Conservation (phyloP, 2,113 vertebrate species). For the Caloenas nicobarica region DNA sequence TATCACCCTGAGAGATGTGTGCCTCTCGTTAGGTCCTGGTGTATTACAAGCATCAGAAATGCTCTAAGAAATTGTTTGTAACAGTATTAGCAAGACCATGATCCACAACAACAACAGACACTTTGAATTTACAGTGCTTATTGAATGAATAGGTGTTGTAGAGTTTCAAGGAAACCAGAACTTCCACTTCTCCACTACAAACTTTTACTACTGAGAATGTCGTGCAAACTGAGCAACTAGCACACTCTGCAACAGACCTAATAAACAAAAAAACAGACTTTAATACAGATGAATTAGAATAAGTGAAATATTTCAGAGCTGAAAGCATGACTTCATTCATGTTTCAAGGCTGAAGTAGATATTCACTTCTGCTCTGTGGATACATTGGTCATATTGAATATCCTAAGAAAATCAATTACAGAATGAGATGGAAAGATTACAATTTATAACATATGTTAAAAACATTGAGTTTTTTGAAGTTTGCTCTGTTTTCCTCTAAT, state of each 20-base stretch:
- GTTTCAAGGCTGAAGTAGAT: not conserved
- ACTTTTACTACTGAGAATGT: not conserved
- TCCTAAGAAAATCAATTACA: not conserved
- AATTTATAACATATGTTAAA: not conserved
- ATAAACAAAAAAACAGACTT: not conserved
- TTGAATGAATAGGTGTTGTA: not conserved
- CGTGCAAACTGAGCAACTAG: not conserved
- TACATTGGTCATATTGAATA: not conserved
- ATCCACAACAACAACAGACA: not conserved
- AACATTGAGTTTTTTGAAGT: rapidly evolving
- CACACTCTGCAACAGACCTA: not conserved
- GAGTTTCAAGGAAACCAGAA: not conserved
- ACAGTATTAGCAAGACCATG: not conserved
- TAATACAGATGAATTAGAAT: not conserved
- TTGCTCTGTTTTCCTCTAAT: not conserved
- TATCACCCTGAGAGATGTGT: not conserved
- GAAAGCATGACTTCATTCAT: not conserved
- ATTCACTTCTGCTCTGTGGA: not conserved
- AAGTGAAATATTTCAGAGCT: not conserved
- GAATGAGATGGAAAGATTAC: not conserved
- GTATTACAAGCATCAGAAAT: not conserved
- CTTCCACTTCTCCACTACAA: not conserved
- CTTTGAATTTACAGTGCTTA: not conserved
- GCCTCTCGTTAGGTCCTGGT: not conserved
- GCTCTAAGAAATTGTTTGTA: not conserved